Conservation (phyloP, 2,113 vertebrate genomes). For the Vulpes vulpes region DNA sequence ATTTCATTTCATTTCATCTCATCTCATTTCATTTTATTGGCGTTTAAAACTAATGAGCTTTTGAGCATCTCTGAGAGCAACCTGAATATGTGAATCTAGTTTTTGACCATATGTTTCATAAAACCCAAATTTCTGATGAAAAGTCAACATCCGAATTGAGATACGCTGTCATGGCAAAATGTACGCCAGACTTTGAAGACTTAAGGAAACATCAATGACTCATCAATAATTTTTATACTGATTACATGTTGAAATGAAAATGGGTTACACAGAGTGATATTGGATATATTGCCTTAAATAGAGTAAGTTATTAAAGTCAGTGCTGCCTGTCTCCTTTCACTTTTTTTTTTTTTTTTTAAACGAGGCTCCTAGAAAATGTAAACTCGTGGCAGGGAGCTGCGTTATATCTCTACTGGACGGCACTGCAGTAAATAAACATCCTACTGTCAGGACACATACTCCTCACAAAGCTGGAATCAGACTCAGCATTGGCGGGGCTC, state of each 20-base stretch:
- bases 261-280: neutral
- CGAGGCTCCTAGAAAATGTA: neutral
- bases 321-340: neutral
- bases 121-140: conserved; percentile 47
- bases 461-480: neutral
- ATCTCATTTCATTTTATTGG: conserved; percentile 21
- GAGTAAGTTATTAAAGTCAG: neutral
- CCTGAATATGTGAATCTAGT: neutral
- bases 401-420: neutral
- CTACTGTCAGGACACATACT: too few relatives aligned
- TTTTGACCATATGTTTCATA: neutral
- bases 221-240: conserved; percentile 26
- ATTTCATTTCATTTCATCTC: neutral
- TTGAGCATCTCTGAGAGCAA: neutral
- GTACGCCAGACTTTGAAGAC: neutral
- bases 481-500: neutral
- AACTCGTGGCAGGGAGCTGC: neutral
- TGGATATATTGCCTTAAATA: neutral
- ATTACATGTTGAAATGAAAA: neutral
- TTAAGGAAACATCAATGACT: neutral
- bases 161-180: neutral
- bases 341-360: neutral
- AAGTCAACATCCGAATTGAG: neutral
- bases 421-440: neutral
- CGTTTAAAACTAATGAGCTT: conserved; percentile 14